Evolutionary conservation across 2,888 invertebrate genomes (phyloP).

Genomic region (Acheta domesticus): DNA sequence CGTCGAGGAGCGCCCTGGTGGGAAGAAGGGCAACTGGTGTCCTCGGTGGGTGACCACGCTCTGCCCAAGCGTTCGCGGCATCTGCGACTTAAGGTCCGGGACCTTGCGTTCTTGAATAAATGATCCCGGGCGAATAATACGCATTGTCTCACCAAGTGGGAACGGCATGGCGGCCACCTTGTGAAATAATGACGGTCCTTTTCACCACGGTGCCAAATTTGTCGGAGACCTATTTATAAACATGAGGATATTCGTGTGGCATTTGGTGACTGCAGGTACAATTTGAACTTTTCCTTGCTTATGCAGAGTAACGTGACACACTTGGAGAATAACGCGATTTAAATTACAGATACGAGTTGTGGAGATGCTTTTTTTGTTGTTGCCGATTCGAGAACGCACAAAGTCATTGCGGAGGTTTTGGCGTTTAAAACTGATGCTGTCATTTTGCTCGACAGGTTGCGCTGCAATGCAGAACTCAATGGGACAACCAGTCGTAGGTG

Average conservation of each 20-base stretch:
- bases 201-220: constrained; percentile 10
- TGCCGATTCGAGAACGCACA: no score
- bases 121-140: constrained; percentile 18
- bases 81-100: neutral
- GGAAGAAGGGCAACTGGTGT: no score
- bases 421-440: no score
- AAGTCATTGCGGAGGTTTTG: no score
- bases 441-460: no score
- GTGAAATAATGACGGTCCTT: constrained; percentile 10
- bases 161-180: neutral
- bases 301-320: neutral
- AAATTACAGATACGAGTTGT: neutral
- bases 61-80: neutral
- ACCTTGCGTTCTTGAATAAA: constrained; percentile 5
- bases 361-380: neutral
- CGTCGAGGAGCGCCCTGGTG: no score
- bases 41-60: no score
- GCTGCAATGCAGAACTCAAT: no score
- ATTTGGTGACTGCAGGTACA: constrained; percentile 9
- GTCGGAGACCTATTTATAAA: constrained; percentile 2
- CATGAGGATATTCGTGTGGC: neutral
- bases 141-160: neutral
- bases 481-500: no score
- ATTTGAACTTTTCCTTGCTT: neutral
- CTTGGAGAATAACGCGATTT: neutral